A percentile compares a stretch with the other conserved stretches of the same genome.
Evolutionary conservation across 2,797 vertebrate species (phyloP).

Genomic region (Acanthis flammea): DNA sequence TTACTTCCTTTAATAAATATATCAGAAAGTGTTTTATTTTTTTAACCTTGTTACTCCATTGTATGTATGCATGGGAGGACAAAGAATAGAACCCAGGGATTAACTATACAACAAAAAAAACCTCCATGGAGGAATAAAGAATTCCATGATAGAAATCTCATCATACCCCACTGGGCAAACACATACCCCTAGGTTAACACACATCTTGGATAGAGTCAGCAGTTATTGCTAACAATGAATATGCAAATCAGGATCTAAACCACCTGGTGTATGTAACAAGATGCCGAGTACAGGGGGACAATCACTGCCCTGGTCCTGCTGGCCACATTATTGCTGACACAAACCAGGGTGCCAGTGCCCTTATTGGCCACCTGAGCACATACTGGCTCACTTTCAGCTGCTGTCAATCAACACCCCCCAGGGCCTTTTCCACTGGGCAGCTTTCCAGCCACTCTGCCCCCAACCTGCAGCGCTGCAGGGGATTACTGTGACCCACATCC

Average conservation of each 20-base stretch:
- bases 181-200: neutral
- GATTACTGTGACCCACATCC: neutral
- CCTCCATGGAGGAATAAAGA: neutral
- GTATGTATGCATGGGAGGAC: neutral
- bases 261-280: neutral
- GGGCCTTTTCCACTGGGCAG: accelerated
- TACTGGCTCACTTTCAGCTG: accelerated
- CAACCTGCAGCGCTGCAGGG: accelerated
- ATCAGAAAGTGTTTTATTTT: neutral
- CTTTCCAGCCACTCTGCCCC: neutral
- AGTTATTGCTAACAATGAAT: neutral
- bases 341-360: neutral
- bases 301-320: neutral
- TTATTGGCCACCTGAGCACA: neutral
- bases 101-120: neutral
- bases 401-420: accelerated
- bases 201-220: neutral
- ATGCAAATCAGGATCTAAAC: neutral
- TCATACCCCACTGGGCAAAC: neutral
- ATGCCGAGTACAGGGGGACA: accelerated
- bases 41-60: neutral
- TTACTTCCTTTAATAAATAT: neutral
- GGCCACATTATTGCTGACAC: neutral
- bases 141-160: neutral
- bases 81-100: neutral